Evolutionary conservation across 2,113 vertebrate species (phyloP), one percentile per base, ranked within the genome.

Genomic region (Puntigrus tetrazona): DNA sequence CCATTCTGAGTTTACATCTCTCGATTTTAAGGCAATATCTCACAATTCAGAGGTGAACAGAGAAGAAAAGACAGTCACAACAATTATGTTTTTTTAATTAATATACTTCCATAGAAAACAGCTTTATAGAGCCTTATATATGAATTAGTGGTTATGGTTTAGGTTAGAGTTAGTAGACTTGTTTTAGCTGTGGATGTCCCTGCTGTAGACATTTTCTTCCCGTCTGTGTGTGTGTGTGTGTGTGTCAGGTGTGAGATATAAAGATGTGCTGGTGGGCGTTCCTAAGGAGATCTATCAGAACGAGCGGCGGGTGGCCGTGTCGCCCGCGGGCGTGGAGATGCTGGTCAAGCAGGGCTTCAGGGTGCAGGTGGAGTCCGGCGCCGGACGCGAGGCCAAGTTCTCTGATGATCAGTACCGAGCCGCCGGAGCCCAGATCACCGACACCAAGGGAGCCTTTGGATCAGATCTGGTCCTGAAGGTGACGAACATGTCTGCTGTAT

Each of bases 381-480:
- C 93, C 14, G 94, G 93, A 13, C 90, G 94, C 10, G 91, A 92
- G 36, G 90, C 91, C 1, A 92, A 96, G 87, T 93, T 96, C 88
- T 94, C 91, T 0, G 93, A 95, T 85, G 90, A 93, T 47, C 91
- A 92, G 31, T 94, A 93, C 84, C 86, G 50, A 85, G 85, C 93
- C 38, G 89, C 92, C 0, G 90, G 91, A 72, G 90, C 92, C 78
- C 86, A 83, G 61, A 93, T 95, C 69, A 92, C 91, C 7, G 90
- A 92, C 67, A 87, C 93, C 47, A 91, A 91, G 43, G 92, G 86
- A 25, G 84, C 90, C 7, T 91, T 94, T 5, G 86, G 86, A 50
- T 94, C 94, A 1, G 93, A 93, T 88, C 70, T 93, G 87, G 88
- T 94, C 86, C 94, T 95, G 45, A 96, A 94, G 92, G 90, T 92